A percentile compares a stretch with the other conserved stretches of the same genome.
These are phyloP conservation scores for Oopsacas minuta DNA, from an alignment of 37 sponge, comb jelly and placozoan genomes.

Conservation along the genomic window DNA sequence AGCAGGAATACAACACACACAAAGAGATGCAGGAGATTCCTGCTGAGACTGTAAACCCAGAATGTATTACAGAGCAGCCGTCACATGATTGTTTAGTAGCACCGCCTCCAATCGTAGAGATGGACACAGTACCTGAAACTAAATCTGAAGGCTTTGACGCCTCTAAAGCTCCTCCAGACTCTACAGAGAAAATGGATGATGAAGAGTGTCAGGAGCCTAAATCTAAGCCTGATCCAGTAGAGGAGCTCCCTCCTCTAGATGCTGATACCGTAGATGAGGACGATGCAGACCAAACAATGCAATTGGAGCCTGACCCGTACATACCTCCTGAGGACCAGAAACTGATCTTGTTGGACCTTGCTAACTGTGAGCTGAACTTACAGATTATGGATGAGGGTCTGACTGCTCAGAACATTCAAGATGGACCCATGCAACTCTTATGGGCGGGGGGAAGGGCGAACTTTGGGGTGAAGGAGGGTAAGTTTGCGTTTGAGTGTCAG, in stretches of 20 bases:
- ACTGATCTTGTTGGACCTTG: slow-evolving; percentile 39
- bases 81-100: not conserved
- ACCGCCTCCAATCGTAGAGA: not conserved
- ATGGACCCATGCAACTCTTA: slow-evolving; percentile 47
- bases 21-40: not conserved
- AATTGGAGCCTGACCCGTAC: not conserved
- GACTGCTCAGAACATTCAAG: slow-evolving; percentile 35
- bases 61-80: not conserved
- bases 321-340: slow-evolving; percentile 32
- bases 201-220: not conserved
- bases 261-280: slow-evolving; percentile 5
- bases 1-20: not conserved
- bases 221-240: not conserved
- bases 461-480: slow-evolving; percentile 55
- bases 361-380: slow-evolving; percentile 64
- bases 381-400: slow-evolving; percentile 51
- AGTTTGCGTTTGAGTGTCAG: not conserved
- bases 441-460: slow-evolving; percentile 68
- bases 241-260: not conserved
- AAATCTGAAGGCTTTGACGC: not conserved
- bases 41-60: not conserved
- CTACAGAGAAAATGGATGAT: not conserved
- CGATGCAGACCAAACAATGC: not conserved
- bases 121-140: not conserved
- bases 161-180: not conserved